phyloP scores from a whole-genome alignment of 1,140 invertebrate genomes.

The Diprion similis region DNA sequence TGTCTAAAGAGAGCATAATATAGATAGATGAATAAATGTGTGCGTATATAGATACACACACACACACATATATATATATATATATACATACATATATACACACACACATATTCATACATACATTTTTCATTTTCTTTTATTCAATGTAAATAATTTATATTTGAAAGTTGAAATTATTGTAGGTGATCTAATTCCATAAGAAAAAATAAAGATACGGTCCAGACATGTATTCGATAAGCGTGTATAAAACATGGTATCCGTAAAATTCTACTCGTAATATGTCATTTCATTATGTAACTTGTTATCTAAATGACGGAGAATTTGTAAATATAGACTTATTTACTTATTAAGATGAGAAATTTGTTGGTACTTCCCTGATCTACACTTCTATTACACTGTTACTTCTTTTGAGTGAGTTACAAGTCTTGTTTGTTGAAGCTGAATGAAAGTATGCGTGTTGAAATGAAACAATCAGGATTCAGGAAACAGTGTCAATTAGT shows the following conservation, averaged over 20 bases:
- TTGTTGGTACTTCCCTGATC: not conserved
- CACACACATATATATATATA: constrained; percentile 32
- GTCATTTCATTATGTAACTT: constrained; percentile 59
- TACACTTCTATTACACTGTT: too few relatives aligned
- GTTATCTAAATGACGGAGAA: constrained; percentile 54
- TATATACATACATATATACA: constrained; percentile 43
- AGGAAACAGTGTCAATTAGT: too few relatives aligned
- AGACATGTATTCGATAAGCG: constrained; percentile 26
- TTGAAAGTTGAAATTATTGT: constrained; percentile 37
- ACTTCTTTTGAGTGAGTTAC: too few relatives aligned
- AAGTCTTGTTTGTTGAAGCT: too few relatives aligned
- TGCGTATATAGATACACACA: constrained; percentile 15
- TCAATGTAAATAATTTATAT: constrained; percentile 54
- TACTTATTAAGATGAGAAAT: constrained; percentile 54
- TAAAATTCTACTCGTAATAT: constrained; percentile 58
- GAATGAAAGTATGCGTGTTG: too few relatives aligned
- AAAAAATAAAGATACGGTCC: constrained; percentile 18
- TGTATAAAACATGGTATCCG: constrained; percentile 55
- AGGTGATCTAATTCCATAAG: constrained; percentile 31
- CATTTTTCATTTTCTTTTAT: constrained; percentile 39
- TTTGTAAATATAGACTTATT: constrained; percentile 63
- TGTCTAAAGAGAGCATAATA: constrained; percentile 29
- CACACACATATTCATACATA: constrained; percentile 26
- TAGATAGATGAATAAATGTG: constrained; percentile 34
- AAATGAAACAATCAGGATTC: too few relatives aligned